Conservation (phyloP, 2,888 invertebrate genomes). For the Lycocerus yunnanus region DNA sequence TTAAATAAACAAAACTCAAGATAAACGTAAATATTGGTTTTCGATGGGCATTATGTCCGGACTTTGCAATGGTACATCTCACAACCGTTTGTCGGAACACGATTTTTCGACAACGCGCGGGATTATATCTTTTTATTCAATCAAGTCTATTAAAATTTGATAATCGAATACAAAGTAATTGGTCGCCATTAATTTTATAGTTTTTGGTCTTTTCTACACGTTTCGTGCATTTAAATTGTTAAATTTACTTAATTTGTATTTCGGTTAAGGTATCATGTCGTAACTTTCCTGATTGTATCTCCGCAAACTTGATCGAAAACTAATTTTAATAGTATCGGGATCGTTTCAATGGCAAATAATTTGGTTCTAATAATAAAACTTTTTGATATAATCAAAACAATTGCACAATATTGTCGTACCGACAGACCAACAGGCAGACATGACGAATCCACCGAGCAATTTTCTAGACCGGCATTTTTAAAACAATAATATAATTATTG, state of each 20-base stretch:
- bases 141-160: conserved; percentile 21
- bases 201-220: neutral
- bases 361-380: neutral
- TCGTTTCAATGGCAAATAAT: neutral
- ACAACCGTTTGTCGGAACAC: conserved; percentile 6
- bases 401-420: neutral
- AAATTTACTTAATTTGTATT: neutral
- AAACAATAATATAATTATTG: neutral
- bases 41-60: conserved; percentile 27
- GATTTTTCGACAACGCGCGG: neutral
- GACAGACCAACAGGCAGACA: neutral
- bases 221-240: neutral
- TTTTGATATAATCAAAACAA: neutral
- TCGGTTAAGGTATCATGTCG: neutral
- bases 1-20: conserved; percentile 48
- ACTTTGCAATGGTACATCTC: neutral
- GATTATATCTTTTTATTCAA: conserved; percentile 15
- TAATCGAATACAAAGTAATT: conserved; percentile 20
- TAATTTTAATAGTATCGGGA: neutral
- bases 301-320: neutral
- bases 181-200: conserved; percentile 20
- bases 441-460: neutral
- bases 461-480: neutral
- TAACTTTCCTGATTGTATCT: neutral
- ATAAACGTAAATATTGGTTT: conserved; percentile 37